Evolutionary conservation across 2,888 invertebrate species (phyloP).

Genomic region (Sesia apiformis): DNA sequence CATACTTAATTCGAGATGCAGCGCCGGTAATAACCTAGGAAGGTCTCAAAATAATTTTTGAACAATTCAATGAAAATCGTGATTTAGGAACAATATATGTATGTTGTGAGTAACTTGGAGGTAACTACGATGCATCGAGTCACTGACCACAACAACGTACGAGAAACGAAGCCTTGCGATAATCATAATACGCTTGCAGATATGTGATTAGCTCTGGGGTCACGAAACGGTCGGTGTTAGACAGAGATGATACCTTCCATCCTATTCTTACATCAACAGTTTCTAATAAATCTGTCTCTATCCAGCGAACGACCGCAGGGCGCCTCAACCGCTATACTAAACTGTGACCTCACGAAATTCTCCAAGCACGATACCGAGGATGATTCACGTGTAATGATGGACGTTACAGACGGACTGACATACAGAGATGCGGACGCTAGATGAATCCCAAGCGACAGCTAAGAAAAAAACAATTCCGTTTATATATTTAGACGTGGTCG

Average conservation of each 20-base stretch:
- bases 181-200: conserved; percentile 72
- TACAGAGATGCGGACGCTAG: conserved; percentile 52
- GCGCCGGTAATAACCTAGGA: neutral
- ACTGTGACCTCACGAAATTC: conserved; percentile 74
- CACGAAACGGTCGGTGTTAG: conserved; percentile 69
- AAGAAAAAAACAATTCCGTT: neutral
- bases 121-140: conserved; percentile 38
- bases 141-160: conserved; percentile 65
- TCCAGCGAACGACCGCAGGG: conserved; percentile 62
- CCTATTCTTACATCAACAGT: conserved; percentile 28
- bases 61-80: neutral
- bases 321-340: conserved; percentile 71
- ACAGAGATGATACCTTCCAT: conserved; percentile 42
- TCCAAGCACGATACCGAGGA: conserved; percentile 57
- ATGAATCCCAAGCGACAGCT: conserved; percentile 40
- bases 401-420: conserved; percentile 44
- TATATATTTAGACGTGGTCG: conserved; percentile 25
- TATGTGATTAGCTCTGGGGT: conserved; percentile 71
- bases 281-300: conserved; percentile 31
- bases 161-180: conserved; percentile 64
- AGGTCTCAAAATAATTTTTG: neutral
- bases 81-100: conserved; percentile 23
- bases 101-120: conserved; percentile 18
- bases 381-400: conserved; percentile 68
- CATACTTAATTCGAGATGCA: neutral